Conservation (phyloP, 2,797 vertebrate genomes). For the Enteromius thamalakanensis region DNA sequence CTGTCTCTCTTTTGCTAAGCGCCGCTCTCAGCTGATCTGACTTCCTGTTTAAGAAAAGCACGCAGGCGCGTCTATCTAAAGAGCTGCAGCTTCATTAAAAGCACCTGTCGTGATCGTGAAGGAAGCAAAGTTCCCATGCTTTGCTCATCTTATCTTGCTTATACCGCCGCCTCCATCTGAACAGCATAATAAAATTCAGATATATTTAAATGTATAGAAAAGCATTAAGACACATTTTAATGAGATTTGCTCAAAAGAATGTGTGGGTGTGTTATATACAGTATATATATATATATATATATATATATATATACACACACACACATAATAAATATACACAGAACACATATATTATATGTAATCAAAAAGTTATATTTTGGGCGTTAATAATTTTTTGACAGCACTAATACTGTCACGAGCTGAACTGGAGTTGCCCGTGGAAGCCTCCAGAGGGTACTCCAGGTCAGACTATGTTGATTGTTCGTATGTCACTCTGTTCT, state of each 20-base stretch:
- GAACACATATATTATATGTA: no score
- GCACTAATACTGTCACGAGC: no score
- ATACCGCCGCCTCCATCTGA: constrained; percentile 11
- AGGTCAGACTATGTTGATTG: no score
- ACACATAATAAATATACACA: no score
- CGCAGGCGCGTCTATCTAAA: neutral
- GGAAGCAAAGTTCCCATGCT: neutral
- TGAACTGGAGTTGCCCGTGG: no score
- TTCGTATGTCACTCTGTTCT: no score
- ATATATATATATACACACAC: neutral
- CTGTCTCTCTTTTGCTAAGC: constrained; percentile 20
- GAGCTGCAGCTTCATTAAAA: neutral
- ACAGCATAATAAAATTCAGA: neutral
- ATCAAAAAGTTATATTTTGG: no score
- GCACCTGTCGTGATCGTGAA: constrained; percentile 42
- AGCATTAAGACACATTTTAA: neutral
- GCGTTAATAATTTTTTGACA: no score
- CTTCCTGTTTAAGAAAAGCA: constrained; percentile 13
- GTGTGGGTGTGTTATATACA: no score
- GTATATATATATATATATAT: no score
- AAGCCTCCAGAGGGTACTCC: no score
- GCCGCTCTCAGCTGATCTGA: constrained; percentile 18
- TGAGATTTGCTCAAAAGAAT: neutral
- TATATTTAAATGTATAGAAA: constrained; percentile 12
- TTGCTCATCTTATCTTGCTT: constrained; percentile 37